Evolutionary conservation across 2,113 vertebrate species (phyloP).

Genomic region (Misgurnus mizolepis): DNA sequence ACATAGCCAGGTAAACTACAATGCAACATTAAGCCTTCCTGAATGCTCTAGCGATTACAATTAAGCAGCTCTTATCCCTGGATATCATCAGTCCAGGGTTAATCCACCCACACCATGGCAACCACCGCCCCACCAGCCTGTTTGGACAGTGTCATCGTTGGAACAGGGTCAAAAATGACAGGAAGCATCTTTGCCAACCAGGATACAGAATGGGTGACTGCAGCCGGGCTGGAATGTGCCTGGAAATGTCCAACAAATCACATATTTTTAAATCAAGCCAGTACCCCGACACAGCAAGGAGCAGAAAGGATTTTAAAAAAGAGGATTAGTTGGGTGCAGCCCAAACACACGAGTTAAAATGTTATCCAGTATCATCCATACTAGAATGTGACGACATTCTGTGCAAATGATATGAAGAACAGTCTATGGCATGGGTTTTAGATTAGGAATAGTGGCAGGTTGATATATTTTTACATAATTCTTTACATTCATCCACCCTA

Average conservation of each 20-base stretch:
- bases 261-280: constrained; percentile 27
- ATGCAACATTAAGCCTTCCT: constrained; percentile 52
- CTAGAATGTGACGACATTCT: constrained; percentile 14
- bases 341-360: constrained; percentile 45
- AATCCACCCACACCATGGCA: constrained; percentile 59
- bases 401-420: not conserved
- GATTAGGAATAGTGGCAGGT: not conserved
- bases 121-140: not conserved
- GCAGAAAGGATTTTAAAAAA: constrained; percentile 38
- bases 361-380: constrained; percentile 23
- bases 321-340: constrained; percentile 35
- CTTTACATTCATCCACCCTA: too few relatives aligned
- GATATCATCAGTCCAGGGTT: constrained; percentile 71
- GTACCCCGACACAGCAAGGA: not conserved
- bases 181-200: not conserved
- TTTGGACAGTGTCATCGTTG: not conserved
- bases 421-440: not conserved
- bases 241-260: constrained; percentile 32
- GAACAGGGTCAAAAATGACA: constrained; percentile 28
- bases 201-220: constrained; percentile 1
- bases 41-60: constrained; percentile 70
- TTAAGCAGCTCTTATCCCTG: constrained; percentile 75
- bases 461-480: too few relatives aligned
- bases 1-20: not conserved
- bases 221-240: not conserved